Conservation (phyloP, 2,113 vertebrate genomes). For the Macrotus californicus region DNA sequence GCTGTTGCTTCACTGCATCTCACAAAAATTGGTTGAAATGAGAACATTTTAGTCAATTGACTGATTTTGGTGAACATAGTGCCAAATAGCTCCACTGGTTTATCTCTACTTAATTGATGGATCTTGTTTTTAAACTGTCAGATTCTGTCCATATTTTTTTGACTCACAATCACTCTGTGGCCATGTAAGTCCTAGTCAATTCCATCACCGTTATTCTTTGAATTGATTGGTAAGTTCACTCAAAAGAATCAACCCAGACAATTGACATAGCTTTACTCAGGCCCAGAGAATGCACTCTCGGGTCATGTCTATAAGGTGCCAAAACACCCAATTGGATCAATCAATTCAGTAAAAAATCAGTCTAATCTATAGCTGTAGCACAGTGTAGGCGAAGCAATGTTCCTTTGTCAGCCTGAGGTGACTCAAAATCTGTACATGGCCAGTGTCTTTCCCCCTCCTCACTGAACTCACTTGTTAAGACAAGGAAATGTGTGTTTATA, state of each 20-base stretch:
- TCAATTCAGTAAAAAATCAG: slow-evolving; percentile 7
- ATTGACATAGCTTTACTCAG: background rate
- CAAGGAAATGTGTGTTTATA: background rate
- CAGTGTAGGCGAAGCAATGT: background rate
- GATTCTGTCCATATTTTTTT: background rate
- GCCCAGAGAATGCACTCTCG: slow-evolving; percentile 1
- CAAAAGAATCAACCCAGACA: background rate
- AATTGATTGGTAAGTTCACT: slow-evolving; percentile 29
- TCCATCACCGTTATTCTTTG: slow-evolving; percentile 35
- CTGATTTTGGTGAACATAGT: background rate
- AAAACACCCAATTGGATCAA: slow-evolving; percentile 7
- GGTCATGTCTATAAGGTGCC: background rate
- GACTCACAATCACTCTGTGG: slow-evolving; percentile 24
- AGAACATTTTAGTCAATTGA: slow-evolving; percentile 12
- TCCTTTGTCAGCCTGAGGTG: background rate
- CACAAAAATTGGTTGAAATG: slow-evolving; percentile 15
- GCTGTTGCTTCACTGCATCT: background rate
- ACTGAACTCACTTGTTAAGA: background rate
- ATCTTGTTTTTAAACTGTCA: slow-evolving; percentile 33
- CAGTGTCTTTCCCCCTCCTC: background rate
- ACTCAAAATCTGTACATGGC: background rate
- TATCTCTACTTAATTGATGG: slow-evolving; percentile 3
- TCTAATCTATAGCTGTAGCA: background rate
- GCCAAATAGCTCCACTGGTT: background rate
- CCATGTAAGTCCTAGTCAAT: background rate